These are phyloP conservation scores for Megalurothrips usitatus DNA, from an alignment of 2,888 invertebrate species.

Conservation along the genomic window DNA sequence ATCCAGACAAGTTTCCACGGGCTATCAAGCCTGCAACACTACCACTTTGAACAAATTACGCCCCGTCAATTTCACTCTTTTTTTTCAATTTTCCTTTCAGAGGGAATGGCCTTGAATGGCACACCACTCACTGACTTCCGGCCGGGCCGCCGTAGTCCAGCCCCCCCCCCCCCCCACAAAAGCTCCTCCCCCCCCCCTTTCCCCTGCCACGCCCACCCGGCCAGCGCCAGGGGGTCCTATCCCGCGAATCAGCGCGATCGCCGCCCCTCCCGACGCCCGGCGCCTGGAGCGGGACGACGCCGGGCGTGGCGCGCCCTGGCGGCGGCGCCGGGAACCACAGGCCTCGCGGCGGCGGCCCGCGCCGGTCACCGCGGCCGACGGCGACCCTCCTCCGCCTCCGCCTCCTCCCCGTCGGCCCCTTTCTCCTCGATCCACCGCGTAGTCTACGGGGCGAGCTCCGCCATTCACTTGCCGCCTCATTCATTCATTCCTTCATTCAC, in stretches of 20 bases:
- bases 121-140: too few species aligned
- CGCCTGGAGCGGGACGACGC: constrained; percentile 25
- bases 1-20: neutral
- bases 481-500: neutral
- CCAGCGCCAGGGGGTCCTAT: constrained; percentile 33
- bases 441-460: neutral
- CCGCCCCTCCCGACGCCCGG: constrained; percentile 27
- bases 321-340: constrained; percentile 28
- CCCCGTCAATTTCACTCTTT: neutral
- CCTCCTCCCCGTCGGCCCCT: neutral
- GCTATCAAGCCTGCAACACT: neutral
- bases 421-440: neutral
- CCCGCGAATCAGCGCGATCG: constrained; percentile 37
- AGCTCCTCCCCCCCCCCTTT: neutral
- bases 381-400: too few species aligned
- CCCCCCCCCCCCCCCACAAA: neutral
- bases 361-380: neutral
- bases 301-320: constrained; percentile 29
- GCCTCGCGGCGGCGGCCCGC: constrained; percentile 33
- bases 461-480: neutral
- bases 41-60: neutral
- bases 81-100: neutral
- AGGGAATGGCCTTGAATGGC: too few species aligned
- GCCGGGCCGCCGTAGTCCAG: neutral
- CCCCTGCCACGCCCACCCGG: constrained; percentile 33